Percentiles rank a stretch among this genome's conserved stretches.
Evolutionary conservation across 1,140 invertebrate species (phyloP).

Genomic region (Ectropis grisescens): DNA sequence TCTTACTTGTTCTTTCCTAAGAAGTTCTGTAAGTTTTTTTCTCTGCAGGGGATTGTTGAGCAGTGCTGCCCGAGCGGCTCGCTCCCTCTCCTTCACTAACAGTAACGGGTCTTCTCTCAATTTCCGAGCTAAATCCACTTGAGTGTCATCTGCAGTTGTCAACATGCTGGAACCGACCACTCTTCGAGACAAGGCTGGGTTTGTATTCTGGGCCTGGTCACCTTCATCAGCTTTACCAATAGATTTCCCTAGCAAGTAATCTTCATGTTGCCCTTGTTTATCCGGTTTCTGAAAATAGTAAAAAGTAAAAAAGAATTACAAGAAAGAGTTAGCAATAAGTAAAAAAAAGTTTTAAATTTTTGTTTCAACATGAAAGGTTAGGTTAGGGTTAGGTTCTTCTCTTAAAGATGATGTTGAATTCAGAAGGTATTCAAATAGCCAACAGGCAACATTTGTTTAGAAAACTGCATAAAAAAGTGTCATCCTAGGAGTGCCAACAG

Average conservation of each 20-base stretch:
- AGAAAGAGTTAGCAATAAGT: too few species aligned
- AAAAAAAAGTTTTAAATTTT: conserved; percentile 3
- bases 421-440: too few species aligned
- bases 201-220: conserved; percentile 76
- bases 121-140: conserved; percentile 86
- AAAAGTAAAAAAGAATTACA: too few species aligned
- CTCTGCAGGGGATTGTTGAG: conserved; percentile 92
- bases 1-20: conserved; percentile 74
- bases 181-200: conserved; percentile 80
- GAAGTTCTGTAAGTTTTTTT: conserved; percentile 84
- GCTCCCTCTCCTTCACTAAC: conserved; percentile 86
- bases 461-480: too few species aligned
- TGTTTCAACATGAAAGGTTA: too few species aligned
- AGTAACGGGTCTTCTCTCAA: conserved; percentile 92
- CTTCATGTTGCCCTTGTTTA: conserved; percentile 83
- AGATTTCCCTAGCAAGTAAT: conserved; percentile 89
- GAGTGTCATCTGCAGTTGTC: conserved; percentile 67
- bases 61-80: conserved; percentile 84
- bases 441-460: too few species aligned
- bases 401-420: too few species aligned
- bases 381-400: too few species aligned
- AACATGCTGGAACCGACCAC: conserved; percentile 67
- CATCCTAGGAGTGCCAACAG: too few species aligned
- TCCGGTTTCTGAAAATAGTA: conserved; percentile 73
- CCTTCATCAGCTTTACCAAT: conserved; percentile 89